phyloP scores from a whole-genome alignment of 2,113 vertebrate species.

The Numenius arquata region DNA sequence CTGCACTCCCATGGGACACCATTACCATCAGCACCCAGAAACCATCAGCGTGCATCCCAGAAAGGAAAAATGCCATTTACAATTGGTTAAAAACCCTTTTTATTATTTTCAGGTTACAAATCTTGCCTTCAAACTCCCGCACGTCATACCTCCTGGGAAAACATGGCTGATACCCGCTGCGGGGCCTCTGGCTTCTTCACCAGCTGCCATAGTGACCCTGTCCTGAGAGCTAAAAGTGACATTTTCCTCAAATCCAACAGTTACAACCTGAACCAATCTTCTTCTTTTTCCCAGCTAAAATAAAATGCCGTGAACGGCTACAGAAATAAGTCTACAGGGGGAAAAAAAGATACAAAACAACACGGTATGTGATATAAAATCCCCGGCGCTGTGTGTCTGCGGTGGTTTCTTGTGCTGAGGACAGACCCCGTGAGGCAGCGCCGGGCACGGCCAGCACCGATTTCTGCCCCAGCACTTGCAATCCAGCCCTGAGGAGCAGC shows the following conservation, averaged over 20 bases:
- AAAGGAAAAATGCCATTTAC: background rate
- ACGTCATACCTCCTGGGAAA: background rate
- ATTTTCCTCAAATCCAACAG: background rate
- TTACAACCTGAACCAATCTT: background rate
- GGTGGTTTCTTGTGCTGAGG: background rate
- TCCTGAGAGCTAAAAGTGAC: background rate
- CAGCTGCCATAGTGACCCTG: accelerated
- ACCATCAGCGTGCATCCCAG: accelerated
- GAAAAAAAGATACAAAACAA: background rate
- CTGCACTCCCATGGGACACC: no score
- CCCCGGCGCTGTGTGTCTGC: accelerated
- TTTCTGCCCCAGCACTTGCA: accelerated
- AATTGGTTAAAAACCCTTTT: background rate
- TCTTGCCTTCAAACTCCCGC: background rate
- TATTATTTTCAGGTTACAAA: background rate
- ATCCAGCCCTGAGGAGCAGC: background rate
- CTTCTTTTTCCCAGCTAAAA: background rate
- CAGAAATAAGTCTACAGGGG: background rate
- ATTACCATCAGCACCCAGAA: background rate
- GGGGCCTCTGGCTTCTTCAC: background rate
- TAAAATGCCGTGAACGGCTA: background rate
- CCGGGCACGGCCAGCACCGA: background rate
- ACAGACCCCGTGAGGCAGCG: background rate
- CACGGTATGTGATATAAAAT: accelerated
- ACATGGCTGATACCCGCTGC: accelerated